phyloP scores from a whole-genome alignment of 2,888 invertebrate species.

The Notodonta dromedarius region DNA sequence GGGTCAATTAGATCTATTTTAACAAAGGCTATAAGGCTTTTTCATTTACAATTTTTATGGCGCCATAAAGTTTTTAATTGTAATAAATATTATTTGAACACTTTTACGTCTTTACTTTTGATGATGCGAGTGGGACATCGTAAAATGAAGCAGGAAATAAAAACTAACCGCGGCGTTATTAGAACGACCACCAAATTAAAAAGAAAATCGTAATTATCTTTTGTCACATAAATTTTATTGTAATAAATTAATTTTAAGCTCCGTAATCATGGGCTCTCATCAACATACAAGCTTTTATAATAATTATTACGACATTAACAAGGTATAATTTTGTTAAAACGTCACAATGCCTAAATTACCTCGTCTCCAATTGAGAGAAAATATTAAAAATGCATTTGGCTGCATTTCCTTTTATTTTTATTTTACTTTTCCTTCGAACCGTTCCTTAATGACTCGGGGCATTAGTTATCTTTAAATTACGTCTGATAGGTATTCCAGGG shows the following conservation, averaged over 20 bases:
- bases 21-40: slow-evolving; percentile 58
- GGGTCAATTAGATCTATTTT: slow-evolving; percentile 68
- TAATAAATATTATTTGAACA: slow-evolving; percentile 60
- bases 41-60: slow-evolving; percentile 62
- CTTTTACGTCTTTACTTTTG: slow-evolving; percentile 42
- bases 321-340: slow-evolving; percentile 13
- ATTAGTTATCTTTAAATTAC: slow-evolving; percentile 82
- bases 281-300: slow-evolving; percentile 8
- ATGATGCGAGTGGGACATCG: slow-evolving; percentile 41
- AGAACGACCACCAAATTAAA: slow-evolving; percentile 28
- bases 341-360: slow-evolving; percentile 24
- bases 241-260: slow-evolving; percentile 20
- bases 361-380: slow-evolving; percentile 26
- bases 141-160: slow-evolving; percentile 52
- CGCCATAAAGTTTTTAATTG: slow-evolving; percentile 58
- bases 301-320: slow-evolving; percentile 15
- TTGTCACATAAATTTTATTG: slow-evolving; percentile 21
- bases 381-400: slow-evolving; percentile 76
- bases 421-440: slow-evolving; percentile 51
- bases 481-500: slow-evolving; percentile 67
- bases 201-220: slow-evolving; percentile 25
- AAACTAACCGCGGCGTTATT: slow-evolving; percentile 31
- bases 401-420: slow-evolving; percentile 54
- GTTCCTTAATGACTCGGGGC: slow-evolving; percentile 72
- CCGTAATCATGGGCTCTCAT: slow-evolving; percentile 13